These are phyloP conservation scores for Romanogobio albipinnatus DNA, from an alignment of 2,113 vertebrate genomes.

Conservation along the genomic window DNA sequence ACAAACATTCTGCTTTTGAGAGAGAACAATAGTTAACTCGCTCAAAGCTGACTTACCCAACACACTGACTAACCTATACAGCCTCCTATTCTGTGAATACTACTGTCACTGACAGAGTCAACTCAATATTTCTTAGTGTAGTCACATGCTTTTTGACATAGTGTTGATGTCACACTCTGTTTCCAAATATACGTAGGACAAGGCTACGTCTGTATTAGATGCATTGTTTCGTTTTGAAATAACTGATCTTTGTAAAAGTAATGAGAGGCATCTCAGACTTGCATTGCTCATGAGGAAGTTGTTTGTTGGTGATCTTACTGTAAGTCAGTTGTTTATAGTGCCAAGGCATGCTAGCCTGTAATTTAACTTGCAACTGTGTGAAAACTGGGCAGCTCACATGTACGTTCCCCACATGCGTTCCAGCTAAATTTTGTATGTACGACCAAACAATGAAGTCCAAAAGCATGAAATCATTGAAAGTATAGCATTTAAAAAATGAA, in stretches of 20 bases:
- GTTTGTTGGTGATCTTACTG: background rate
- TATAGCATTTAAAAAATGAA: too few species aligned
- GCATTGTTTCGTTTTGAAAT: background rate
- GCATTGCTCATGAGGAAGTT: background rate
- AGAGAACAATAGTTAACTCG: background rate
- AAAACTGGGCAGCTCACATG: background rate
- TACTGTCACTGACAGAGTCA: background rate
- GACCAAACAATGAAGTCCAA: too few species aligned
- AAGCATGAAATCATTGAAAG: too few species aligned
- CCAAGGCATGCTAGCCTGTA: background rate
- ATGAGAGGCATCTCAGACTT: background rate
- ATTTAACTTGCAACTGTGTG: background rate
- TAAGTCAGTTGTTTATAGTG: conserved; percentile 10
- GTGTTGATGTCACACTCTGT: background rate
- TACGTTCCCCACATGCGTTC: background rate
- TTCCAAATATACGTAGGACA: background rate
- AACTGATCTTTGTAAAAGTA: background rate
- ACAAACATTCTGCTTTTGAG: conserved; percentile 1
- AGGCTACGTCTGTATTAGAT: background rate
- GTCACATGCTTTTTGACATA: background rate
- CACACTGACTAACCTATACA: background rate
- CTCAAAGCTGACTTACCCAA: conserved; percentile 19
- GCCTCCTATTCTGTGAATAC: background rate
- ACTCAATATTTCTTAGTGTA: background rate
- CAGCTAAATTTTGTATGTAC: background rate